Conservation (phyloP, 2,888 invertebrate genomes). For the Hypercompe scribonia region DNA sequence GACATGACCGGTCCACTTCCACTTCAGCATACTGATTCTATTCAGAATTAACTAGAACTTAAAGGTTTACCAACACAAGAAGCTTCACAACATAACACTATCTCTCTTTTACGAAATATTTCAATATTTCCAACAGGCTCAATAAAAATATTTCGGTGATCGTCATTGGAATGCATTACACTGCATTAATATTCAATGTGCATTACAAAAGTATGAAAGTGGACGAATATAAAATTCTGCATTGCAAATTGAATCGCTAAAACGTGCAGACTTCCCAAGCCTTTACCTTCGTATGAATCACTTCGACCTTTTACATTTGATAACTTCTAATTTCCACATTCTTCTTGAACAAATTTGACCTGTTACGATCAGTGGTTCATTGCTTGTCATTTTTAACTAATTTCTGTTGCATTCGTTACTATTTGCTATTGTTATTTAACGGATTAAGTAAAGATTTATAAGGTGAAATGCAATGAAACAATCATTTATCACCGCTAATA, state of each 20-base stretch:
- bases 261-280: background rate
- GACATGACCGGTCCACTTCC: too few species aligned
- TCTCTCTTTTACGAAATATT: background rate
- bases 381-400: too few species aligned
- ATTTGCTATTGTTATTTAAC: too few species aligned
- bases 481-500: too few species aligned
- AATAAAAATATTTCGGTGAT: slow-evolving; percentile 5
- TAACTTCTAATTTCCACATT: background rate
- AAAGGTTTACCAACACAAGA: background rate
- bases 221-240: slow-evolving; percentile 2
- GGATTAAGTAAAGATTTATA: too few species aligned
- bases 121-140: background rate
- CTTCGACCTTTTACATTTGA: background rate
- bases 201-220: slow-evolving; percentile 16
- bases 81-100: background rate
- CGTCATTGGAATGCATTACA: slow-evolving; percentile 1
- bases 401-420: too few species aligned
- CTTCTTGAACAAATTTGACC: background rate
- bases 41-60: too few species aligned
- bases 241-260: slow-evolving; percentile 13
- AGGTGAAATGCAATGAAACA: too few species aligned
- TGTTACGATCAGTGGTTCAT: too few species aligned
- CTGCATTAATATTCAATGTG: slow-evolving; percentile 14
- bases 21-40: too few species aligned
- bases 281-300: background rate